Conservation (phyloP, 2,113 vertebrate genomes). For the Myanophis thanlyinensis region DNA sequence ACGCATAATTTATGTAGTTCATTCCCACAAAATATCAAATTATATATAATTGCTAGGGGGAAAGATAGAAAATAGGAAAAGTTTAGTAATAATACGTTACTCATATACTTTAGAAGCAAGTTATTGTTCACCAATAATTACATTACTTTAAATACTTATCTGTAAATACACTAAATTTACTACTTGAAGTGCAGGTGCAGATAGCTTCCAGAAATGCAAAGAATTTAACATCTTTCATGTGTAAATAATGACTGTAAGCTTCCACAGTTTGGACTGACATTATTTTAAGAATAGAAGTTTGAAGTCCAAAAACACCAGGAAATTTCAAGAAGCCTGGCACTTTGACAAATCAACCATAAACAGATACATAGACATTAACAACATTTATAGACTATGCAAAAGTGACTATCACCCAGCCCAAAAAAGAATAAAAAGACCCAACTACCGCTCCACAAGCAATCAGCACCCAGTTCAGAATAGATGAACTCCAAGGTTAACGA, state of each 20-base stretch:
- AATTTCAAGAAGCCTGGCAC: no score
- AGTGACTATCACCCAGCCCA: no score
- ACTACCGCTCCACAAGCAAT: no score
- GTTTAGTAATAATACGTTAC: not conserved
- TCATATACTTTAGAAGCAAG: fast-evolving
- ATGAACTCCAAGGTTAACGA: no score
- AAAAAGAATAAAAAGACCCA: no score
- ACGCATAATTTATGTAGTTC: constrained; percentile 21
- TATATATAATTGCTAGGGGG: constrained; percentile 31
- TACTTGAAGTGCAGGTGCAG: not conserved
- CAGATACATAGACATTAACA: no score
- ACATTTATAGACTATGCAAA: no score
- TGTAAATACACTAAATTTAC: not conserved
- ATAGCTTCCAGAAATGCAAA: not conserved
- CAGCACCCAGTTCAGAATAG: no score
- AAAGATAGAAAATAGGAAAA: constrained; percentile 3
- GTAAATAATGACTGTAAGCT: not conserved
- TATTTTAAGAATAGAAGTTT: not conserved
- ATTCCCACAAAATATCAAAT: constrained; percentile 23
- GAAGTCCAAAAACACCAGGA: no score
- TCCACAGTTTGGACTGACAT: not conserved
- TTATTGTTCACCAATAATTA: constrained; percentile 13
- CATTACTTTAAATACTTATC: not conserved
- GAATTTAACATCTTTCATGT: not conserved
- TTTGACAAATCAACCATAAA: no score